phyloP scores from a whole-genome alignment of 2,888 invertebrate genomes.

The Portevinia maculata region DNA sequence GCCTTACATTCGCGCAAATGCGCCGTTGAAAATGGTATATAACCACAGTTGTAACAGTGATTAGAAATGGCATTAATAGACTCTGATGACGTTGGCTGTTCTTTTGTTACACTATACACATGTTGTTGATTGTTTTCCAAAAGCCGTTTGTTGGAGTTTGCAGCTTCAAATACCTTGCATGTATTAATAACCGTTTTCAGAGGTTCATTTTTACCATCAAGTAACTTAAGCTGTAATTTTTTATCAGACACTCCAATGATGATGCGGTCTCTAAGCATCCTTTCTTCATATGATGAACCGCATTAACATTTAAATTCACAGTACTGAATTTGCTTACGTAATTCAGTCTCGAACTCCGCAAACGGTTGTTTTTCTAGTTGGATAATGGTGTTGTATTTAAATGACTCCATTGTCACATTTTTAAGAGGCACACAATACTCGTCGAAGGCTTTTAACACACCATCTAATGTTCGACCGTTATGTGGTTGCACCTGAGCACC shows the following conservation, averaged over 20 bases:
- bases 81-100: too few species aligned
- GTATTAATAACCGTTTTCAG: too few species aligned
- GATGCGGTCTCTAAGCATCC: too few species aligned
- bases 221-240: too few species aligned
- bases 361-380: slow-evolving; percentile 66
- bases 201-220: too few species aligned
- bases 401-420: slow-evolving; percentile 42
- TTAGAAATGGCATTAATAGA: not conserved
- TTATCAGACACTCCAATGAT: too few species aligned
- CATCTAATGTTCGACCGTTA: too few species aligned
- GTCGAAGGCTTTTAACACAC: slow-evolving; percentile 33
- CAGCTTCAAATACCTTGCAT: not conserved
- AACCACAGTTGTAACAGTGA: not conserved
- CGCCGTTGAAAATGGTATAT: too few species aligned
- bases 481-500: too few species aligned
- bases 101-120: not conserved
- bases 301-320: slow-evolving; percentile 68
- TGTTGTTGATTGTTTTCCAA: not conserved
- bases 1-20: too few species aligned
- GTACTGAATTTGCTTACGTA: slow-evolving; percentile 47
- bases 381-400: slow-evolving; percentile 66
- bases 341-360: slow-evolving; percentile 62
- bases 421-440: slow-evolving; percentile 41
- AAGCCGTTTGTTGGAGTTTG: not conserved
- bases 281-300: slow-evolving; percentile 40